Evolutionary conservation across 2,888 invertebrate genomes (phyloP), one percentile per base, ranked within the genome.

Genomic region (Amiota minor): DNA sequence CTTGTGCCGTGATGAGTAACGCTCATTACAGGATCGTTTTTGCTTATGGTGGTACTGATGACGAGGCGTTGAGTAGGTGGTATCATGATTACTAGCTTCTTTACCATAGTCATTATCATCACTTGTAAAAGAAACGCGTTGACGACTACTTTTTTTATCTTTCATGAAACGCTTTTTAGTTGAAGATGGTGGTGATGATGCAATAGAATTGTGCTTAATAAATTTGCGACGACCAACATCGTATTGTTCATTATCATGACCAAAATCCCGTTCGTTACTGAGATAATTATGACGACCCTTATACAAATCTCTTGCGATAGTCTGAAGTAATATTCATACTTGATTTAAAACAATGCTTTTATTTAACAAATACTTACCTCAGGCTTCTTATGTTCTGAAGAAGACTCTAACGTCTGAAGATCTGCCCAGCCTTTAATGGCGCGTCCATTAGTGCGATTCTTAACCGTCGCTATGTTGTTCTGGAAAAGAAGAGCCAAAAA

Each of bases 11-110:
- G 80, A 81, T 18, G 78, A 75, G 46, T 65, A 70, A 20, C 81
- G 82, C 0, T 87, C 85, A 62, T 86, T 83, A 11, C 80, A 72
- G 56, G 79, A 77, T 6, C 81, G 81, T 45, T 72, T 45, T 18
- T 59, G 45, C 12, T 72, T 70, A 1, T 77, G 75, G 35, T 61
- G 69, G 16, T 53, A 53, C 9, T 9, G 53, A 53, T 12, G 53
- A 53, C n/a, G 53, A 53, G 4, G 1, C n/a, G 72, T 65, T 49
- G 71, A 53, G 11, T n/a, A 53, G 61, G 59, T 71, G 12, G 72
- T 70, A 20, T 53, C 76, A 65, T 68, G 75, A 53, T 76, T 61
- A 55, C 78, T 75, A 65, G 73, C 77, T 50, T 72, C 50, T 12
- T 78, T 76, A 49, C 49, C 73, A 18, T 73, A 76, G n/a, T 73